Percentiles rank a stretch among this genome's conserved stretches.
Evolutionary conservation across 1,140 invertebrate genomes (phyloP).

Genomic region (Gryllus bimaculatus): DNA sequence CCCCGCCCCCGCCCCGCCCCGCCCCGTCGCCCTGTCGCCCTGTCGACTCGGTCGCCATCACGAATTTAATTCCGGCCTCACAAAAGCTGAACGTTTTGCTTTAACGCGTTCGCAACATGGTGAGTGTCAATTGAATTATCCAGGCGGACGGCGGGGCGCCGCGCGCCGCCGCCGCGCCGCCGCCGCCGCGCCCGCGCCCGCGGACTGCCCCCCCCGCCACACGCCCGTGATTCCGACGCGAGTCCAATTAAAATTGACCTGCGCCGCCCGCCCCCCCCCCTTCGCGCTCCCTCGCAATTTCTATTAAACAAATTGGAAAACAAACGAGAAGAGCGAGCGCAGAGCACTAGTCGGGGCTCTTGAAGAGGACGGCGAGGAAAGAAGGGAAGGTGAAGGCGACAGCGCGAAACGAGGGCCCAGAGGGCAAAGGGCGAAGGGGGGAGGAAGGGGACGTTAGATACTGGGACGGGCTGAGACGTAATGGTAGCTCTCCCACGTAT

Average conservation of each 20-base stretch:
- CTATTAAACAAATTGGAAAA: conserved; percentile 19
- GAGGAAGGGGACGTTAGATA: neutral
- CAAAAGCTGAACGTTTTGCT: conserved; percentile 23
- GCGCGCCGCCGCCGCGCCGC: too few species aligned
- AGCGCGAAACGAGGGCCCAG: neutral
- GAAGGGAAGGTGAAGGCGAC: neutral
- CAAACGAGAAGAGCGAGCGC: conserved; percentile 10
- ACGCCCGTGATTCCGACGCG: conserved; percentile 13
- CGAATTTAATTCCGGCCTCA: conserved; percentile 23
- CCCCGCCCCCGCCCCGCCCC: too few species aligned
- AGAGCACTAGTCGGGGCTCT: neutral
- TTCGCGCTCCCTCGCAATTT: conserved; percentile 9
- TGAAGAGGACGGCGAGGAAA: neutral
- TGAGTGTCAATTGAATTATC: conserved; percentile 23
- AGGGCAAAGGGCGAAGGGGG: neutral
- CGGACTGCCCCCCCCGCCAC: neutral
- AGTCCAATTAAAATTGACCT: conserved; percentile 25
- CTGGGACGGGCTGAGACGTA: neutral
- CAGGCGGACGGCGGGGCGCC: neutral
- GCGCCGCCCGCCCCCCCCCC: conserved; percentile 11
- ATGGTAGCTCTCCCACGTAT: too few species aligned
- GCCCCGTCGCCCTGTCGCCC: neutral
- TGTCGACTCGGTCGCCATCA: neutral
- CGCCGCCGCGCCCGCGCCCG: too few species aligned
- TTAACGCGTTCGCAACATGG: conserved; percentile 22